Base-by-base conservation (phyloP, 1,140 invertebrate genomes). In the Hyposmocoma kahamanoa region DNA sequence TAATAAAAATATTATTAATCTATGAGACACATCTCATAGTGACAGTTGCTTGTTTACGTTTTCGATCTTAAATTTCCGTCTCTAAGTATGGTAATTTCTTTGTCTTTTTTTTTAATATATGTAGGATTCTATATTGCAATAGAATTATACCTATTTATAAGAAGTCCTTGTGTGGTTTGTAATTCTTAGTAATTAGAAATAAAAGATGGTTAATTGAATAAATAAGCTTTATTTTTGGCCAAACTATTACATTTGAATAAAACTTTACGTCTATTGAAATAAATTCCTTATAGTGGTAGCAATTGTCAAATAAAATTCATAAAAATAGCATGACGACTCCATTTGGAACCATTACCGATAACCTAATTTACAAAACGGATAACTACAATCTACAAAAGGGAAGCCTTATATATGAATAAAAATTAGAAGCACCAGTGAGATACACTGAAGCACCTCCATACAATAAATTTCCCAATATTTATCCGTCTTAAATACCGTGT, bases 181-280 rank as follows among this genome's bases (percentile, higher is more conserved):
- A n/a, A n/a, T n/a, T n/a, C n/a, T n/a, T n/a, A n/a, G n/a, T n/a
- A n/a, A 34, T 34, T 34, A 34, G 10, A 4, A 47, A 48, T 56
- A 59, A 59, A 62, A 47, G 45, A 36, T n/a, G 5, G n/a, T 0
- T 18, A 19, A 34, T 53, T 71, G 76, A 80, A 84, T 84, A 84
- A 84, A 84, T 84, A 84, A 84, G 80, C 80, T 84, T 84, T 84
- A 84, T 82, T 78, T 83, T 82, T 84, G 80, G 76, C 77, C 77
- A 84, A 84, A 82, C 77, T 80, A 82, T 84, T 84, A 82, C 72
- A 80, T 65, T 76, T 71, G 69, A 83, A 67, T 53, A 71, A 71
- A 73, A 77, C 56, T 36, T 36, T 36, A 76, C 58, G 54, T 70
- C 51, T 71, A 77, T 70, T 68, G 67, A 69, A 78, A 71, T 66